phyloP scores from a whole-genome alignment of 2,113 vertebrate species.

The Marmota flaviventris region DNA sequence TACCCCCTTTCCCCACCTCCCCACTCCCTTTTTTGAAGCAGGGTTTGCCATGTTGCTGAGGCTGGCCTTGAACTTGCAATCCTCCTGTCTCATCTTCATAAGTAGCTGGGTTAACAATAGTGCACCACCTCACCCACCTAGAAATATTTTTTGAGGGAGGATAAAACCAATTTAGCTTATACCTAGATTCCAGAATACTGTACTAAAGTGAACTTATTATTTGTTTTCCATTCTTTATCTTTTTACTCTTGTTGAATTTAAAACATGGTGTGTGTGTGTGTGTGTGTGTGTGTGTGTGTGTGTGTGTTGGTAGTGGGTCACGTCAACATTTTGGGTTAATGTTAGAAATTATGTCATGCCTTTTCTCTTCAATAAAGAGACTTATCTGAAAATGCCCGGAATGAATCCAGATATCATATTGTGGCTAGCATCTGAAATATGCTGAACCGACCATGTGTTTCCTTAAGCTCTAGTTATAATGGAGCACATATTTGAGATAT shows the following conservation, averaged over 20 bases:
- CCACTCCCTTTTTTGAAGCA: neutral
- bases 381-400: conserved; percentile 54
- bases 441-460: conserved; percentile 17
- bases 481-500: neutral
- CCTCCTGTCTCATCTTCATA: neutral
- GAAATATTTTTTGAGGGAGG: neutral
- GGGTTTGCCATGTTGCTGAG: neutral
- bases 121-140: neutral
- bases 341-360: conserved; percentile 4
- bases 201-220: neutral
- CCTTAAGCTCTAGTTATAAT: conserved; percentile 38
- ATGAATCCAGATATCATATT: neutral
- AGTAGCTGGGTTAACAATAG: neutral
- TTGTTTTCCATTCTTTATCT: neutral
- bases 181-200: neutral
- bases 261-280: neutral
- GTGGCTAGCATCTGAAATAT: neutral
- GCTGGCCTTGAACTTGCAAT: neutral
- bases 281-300: too few relatives aligned
- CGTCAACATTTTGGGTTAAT: neutral
- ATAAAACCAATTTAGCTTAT: neutral
- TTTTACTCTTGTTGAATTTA: neutral
- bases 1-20: neutral
- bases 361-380: conserved; percentile 8
- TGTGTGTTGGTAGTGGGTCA: neutral